These are phyloP conservation scores for Channa striata DNA, from an alignment of 2,797 vertebrate species.

Conservation along the genomic window DNA sequence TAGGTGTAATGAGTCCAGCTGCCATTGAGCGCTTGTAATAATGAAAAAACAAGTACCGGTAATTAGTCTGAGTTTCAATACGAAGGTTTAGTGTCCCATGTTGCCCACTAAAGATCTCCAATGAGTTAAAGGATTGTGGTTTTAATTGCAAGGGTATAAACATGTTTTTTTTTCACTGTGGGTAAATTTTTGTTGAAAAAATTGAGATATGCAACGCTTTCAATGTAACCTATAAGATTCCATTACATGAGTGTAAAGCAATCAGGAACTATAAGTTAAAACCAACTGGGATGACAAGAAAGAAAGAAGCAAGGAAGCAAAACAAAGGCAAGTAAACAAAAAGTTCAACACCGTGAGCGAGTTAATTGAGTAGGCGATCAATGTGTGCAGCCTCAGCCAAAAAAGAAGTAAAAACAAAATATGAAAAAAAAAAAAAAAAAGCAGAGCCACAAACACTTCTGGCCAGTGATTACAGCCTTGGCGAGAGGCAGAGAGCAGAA, in stretches of 20 bases:
- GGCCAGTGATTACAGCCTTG: conserved; percentile 23
- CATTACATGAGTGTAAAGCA: not conserved
- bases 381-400: conserved; percentile 38
- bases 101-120: conserved; percentile 29
- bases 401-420: not conserved
- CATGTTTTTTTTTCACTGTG: not conserved
- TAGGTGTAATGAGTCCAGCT: conserved; percentile 47
- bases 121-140: conserved; percentile 1
- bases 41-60: conserved; percentile 36
- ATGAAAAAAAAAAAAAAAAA: not conserved
- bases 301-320: not conserved
- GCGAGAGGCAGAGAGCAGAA: conserved; percentile 18
- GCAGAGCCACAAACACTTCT: conserved; percentile 10
- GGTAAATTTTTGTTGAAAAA: not conserved
- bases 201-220: not conserved
- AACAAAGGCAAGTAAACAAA: not conserved
- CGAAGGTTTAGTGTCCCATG: conserved; percentile 33
- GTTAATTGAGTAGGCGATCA: conserved; percentile 44
- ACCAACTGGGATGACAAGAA: not conserved
- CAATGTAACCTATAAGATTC: not conserved
- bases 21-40: conserved; percentile 43
- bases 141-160: not conserved
- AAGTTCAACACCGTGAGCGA: conserved; percentile 16
- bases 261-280: not conserved
- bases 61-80: conserved; percentile 50